These are phyloP conservation scores for Drosophila lacertosa DNA, from an alignment of 1,140 invertebrate species.

Conservation along the genomic window DNA sequence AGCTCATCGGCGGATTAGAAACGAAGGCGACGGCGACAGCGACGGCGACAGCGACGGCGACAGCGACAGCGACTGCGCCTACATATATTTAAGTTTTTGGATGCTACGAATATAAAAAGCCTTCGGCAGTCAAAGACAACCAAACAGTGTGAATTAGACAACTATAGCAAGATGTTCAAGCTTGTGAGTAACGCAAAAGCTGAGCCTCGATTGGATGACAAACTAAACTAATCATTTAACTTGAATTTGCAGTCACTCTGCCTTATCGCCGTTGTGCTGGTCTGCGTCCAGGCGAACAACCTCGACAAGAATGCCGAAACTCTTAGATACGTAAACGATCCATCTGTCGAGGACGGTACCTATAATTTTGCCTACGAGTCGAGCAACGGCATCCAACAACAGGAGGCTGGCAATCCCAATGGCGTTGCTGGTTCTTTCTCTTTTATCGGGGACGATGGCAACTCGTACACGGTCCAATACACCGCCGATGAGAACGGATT, in stretches of 20 bases:
- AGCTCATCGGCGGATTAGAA: conserved; percentile 70
- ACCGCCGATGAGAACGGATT: conserved; percentile 85
- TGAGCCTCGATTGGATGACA: conserved; percentile 1
- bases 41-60: conserved; percentile 42
- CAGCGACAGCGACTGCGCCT: conserved; percentile 14
- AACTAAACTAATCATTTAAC: background rate
- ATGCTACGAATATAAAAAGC: conserved; percentile 55
- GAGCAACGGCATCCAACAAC: conserved; percentile 69
- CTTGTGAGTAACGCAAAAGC: conserved; percentile 67
- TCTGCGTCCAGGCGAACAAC: conserved; percentile 68
- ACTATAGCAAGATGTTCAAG: conserved; percentile 80
- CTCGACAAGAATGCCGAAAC: conserved; percentile 67
- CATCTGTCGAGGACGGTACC: conserved; percentile 70
- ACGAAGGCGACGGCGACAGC: conserved; percentile 28
- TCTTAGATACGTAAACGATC: conserved; percentile 18
- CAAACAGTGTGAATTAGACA: conserved; percentile 74
- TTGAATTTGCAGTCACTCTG: conserved; percentile 53
- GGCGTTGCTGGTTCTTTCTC: conserved; percentile 42
- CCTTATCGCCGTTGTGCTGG: conserved; percentile 64
- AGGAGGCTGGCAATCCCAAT: conserved; percentile 66
- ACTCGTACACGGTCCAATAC: conserved; percentile 73
- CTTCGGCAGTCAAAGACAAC: conserved; percentile 52
- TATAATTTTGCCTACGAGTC: conserved; percentile 48
- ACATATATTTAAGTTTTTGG: conserved; percentile 1
- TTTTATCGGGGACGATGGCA: conserved; percentile 71